A percentile compares a stretch with the other conserved stretches of the same genome.
Evolutionary conservation across 2,113 vertebrate genomes (phyloP).

Genomic region (Thunnus maccoyii): DNA sequence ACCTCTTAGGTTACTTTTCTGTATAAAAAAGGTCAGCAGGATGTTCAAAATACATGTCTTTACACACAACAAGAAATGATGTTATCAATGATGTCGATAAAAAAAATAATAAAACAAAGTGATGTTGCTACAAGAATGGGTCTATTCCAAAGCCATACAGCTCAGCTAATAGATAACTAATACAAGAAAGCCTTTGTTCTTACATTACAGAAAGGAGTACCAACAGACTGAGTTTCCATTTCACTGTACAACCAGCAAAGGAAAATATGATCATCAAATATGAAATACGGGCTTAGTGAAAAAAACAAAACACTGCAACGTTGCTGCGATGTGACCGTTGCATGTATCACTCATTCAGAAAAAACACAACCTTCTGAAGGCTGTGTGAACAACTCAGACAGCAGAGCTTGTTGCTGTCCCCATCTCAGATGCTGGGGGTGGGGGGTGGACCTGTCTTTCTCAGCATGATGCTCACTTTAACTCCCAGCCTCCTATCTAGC

Average conservation of each 20-base stretch:
- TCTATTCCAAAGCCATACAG: conserved; percentile 2
- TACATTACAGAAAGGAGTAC: conserved; percentile 11
- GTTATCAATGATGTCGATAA: too few relatives aligned
- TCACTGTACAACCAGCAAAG: not conserved
- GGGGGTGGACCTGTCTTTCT: conserved; percentile 27
- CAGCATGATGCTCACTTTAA: conserved; percentile 36
- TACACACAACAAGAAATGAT: not conserved
- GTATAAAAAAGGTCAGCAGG: not conserved
- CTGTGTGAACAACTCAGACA: conserved; percentile 42
- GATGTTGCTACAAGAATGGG: not conserved
- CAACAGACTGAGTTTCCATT: not conserved
- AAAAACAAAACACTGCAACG: not conserved
- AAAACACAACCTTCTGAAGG: conserved; percentile 29
- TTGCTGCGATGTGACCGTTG: not conserved
- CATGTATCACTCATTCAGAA: conserved; percentile 58
- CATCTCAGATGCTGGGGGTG: conserved; percentile 32
- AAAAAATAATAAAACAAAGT: too few relatives aligned
- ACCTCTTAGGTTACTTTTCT: not conserved
- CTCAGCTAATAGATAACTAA: conserved; percentile 24
- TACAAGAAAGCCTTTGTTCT: conserved; percentile 6
- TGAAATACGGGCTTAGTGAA: not conserved
- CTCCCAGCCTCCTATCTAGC: conserved; percentile 5
- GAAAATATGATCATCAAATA: not conserved
- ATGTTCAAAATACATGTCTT: not conserved
- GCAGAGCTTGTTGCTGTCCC: conserved; percentile 41